Evolutionary conservation across 2,113 vertebrate genomes (phyloP).

Genomic region (Osmerus eperlanus): DNA sequence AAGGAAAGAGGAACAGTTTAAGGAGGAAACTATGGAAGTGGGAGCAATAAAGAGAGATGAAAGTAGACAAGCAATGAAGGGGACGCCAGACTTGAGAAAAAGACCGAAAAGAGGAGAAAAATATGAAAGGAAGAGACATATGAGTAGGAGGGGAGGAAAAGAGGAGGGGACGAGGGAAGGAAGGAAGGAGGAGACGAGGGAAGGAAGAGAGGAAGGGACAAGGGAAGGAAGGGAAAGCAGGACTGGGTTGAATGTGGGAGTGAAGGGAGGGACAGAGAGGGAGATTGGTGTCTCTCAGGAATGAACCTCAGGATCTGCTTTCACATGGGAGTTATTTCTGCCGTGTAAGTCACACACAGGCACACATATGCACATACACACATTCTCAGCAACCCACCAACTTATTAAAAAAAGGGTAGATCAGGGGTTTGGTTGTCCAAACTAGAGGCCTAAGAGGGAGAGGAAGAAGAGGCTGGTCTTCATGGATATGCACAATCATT

Average conservation of each 20-base stretch:
- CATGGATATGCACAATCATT: background rate
- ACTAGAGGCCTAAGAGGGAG: too few species aligned
- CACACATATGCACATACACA: background rate
- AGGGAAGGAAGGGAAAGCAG: background rate
- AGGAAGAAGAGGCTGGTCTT: too few species aligned
- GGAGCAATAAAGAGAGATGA: background rate
- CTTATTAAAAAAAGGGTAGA: background rate
- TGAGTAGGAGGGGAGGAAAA: background rate
- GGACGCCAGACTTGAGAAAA: background rate
- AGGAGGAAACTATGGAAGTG: background rate
- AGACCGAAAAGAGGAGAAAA: background rate
- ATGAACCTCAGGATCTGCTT: conserved; percentile 16
- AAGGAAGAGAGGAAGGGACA: background rate
- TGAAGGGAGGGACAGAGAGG: background rate
- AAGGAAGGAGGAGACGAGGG: background rate
- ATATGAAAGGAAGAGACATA: background rate
- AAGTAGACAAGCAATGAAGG: background rate
- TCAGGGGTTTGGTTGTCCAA: too few species aligned
- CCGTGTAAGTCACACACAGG: background rate
- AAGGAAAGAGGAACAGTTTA: background rate
- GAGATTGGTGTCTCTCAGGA: background rate
- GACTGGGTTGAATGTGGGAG: background rate
- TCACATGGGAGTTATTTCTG: conserved; percentile 23
- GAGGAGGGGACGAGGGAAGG: background rate
- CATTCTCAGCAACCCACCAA: background rate